A percentile compares a stretch with the other conserved stretches of the same genome.
Conservation (phyloP, 64 coral and sea anemone species). For the Porites australiensis region DNA sequence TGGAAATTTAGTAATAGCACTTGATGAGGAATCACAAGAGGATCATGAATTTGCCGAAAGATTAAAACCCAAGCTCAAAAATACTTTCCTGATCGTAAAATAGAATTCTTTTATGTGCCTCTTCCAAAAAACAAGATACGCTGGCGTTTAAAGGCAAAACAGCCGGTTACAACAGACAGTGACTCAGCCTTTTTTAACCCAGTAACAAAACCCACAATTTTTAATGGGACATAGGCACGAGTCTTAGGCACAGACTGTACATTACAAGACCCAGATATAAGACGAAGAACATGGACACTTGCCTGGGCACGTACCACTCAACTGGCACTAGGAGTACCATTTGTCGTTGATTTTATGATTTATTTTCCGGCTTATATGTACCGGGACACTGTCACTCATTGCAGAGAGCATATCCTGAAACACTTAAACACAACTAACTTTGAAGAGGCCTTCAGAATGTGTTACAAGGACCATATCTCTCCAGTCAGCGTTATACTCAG, state of each 20-base stretch:
- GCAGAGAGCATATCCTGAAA: constrained; percentile 36
- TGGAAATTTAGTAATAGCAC: too few species aligned
- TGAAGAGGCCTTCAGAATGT: constrained; percentile 43
- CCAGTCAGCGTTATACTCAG: constrained; percentile 25
- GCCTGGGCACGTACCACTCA: not conserved
- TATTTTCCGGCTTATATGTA: not conserved
- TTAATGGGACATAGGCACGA: constrained; percentile 13
- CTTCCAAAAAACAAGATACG: too few species aligned
- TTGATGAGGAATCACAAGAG: too few species aligned
- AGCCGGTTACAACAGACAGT: constrained; percentile 45
- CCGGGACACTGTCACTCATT: not conserved
- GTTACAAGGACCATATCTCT: constrained; percentile 15
- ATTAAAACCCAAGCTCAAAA: too few species aligned
- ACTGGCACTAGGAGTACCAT: constrained; percentile 7
- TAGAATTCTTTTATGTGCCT: too few species aligned
- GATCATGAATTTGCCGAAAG: too few species aligned
- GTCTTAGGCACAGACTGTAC: constrained; percentile 21
- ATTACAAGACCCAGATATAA: too few species aligned
- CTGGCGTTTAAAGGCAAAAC: not conserved
- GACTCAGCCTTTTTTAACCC: constrained; percentile 35
- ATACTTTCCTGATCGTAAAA: too few species aligned
- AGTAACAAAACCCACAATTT: constrained; percentile 28
- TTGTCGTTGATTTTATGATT: constrained; percentile 53
- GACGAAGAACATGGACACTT: not conserved
- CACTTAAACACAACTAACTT: constrained; percentile 53